Evolutionary conservation across 37 sponge, comb jelly and placozoan genomes (phyloP), one percentile per base, ranked within the genome.

Genomic region (Trichoplax adhaerens): DNA sequence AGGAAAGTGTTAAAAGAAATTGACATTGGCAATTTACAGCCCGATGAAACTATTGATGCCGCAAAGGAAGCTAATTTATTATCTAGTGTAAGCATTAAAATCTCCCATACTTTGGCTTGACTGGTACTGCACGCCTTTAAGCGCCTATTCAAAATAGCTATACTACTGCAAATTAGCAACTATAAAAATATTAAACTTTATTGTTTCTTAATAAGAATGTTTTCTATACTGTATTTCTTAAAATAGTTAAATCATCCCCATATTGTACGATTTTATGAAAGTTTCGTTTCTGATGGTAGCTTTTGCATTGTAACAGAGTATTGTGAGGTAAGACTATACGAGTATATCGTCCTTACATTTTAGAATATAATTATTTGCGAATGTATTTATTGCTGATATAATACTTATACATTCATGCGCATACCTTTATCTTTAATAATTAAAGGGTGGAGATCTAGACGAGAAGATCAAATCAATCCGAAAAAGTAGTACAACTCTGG

Each of bases 271-370:
- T 92, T 88, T 69, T 83, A 92, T 65, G 93, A 91, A 74, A 96
- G 99, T 73, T 96, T 96, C 58, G 65, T 96, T 57, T 84, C 91
- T 29, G 84, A 73, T 54, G 93, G 88, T 7, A 72, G 71, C 47
- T 96, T 96, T 66, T 96, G 82, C 79, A 91, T 96, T 64, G 80
- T 91, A n/a, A 96, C 93, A 50, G 99, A 96, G 74, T 86, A 75
- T 66, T 96, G 99, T 83, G 92, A 94, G 83, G 95, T 89, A 81
- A 58, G 79, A 55, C 8, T 29, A 49, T 55, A 62, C 66, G 53
- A 3, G 5, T 49, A 57, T 58, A 48, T 47, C 57, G 47, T 57
- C 48, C 55, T 48, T 55, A 1, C 5, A 1, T 1, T 50, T 46
- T 75, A 53, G 52, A 48, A 47, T 73, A 6, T 6, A 56, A 4